Evolutionary conservation across 2,888 invertebrate genomes (phyloP).

Genomic region (Trachelus tabidus): DNA sequence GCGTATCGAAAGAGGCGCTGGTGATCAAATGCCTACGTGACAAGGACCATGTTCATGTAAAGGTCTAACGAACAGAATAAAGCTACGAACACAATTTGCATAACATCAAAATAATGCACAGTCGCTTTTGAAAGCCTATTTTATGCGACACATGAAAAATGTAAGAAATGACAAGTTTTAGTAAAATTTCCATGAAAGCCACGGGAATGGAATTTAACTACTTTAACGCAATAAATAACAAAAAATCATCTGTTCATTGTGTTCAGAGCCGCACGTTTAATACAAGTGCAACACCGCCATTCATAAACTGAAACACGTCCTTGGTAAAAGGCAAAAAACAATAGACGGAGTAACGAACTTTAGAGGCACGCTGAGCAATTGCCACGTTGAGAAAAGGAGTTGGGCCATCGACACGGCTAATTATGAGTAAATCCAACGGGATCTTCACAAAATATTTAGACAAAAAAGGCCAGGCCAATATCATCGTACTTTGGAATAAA

Average conservation of each 20-base stretch:
- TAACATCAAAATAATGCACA: background rate
- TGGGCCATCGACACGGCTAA: background rate
- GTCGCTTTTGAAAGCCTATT: background rate
- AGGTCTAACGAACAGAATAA: background rate
- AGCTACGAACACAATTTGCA: background rate
- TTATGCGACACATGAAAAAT: background rate
- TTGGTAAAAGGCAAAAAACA: background rate
- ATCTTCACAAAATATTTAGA: background rate
- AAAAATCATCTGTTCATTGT: background rate
- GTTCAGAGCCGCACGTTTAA: background rate
- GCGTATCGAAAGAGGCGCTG: conserved; percentile 34
- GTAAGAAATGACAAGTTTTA: background rate
- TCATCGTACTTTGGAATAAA: background rate
- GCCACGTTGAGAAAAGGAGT: background rate
- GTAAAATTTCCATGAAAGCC: background rate
- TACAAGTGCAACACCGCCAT: background rate
- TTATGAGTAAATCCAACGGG: background rate
- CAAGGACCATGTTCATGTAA: conserved; percentile 39
- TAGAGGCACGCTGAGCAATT: background rate
- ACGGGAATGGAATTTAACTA: background rate
- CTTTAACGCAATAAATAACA: background rate
- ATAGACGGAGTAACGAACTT: background rate
- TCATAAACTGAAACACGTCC: background rate
- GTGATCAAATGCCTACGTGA: conserved; percentile 39
- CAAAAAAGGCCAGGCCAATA: background rate